Conservation (phyloP, 1,140 invertebrate species). For the Hyphantria cunea region DNA sequence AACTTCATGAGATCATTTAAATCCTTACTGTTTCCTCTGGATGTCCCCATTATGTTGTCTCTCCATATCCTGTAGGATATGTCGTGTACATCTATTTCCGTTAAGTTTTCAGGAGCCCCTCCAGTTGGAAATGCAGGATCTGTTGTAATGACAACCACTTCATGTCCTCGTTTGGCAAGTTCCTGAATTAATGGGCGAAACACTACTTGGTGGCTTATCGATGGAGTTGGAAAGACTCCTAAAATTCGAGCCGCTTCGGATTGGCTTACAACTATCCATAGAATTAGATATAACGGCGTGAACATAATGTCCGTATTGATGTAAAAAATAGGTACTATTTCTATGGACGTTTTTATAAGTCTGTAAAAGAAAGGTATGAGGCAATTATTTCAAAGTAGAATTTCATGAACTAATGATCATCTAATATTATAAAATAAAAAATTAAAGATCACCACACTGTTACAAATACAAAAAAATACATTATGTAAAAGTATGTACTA, state of each 20-base stretch:
- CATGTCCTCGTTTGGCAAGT: conserved; percentile 42
- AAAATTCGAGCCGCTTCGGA: conserved; percentile 60
- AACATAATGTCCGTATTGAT: no score
- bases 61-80: conserved; percentile 44
- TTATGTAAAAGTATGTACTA: no score
- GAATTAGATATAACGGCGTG: neutral
- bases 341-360: no score
- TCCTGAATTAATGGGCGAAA: conserved; percentile 60
- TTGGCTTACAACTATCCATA: neutral
- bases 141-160: conserved; percentile 60
- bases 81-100: conserved; percentile 53
- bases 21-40: conserved; percentile 23
- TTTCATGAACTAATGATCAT: no score
- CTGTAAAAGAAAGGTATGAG: no score
- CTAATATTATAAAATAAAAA: no score
- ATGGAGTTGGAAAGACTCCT: conserved; percentile 71
- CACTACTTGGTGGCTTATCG: conserved; percentile 73
- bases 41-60: conserved; percentile 18
- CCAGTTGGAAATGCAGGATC: conserved; percentile 43
- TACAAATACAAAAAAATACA: no score
- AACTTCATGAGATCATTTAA: conserved; percentile 7
- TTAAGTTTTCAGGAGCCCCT: conserved; percentile 42
- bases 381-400: no score
- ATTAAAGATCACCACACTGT: no score
- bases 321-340: no score